phyloP scores from a whole-genome alignment of 2,888 invertebrate species.

The Epistrophella euchroma region DNA sequence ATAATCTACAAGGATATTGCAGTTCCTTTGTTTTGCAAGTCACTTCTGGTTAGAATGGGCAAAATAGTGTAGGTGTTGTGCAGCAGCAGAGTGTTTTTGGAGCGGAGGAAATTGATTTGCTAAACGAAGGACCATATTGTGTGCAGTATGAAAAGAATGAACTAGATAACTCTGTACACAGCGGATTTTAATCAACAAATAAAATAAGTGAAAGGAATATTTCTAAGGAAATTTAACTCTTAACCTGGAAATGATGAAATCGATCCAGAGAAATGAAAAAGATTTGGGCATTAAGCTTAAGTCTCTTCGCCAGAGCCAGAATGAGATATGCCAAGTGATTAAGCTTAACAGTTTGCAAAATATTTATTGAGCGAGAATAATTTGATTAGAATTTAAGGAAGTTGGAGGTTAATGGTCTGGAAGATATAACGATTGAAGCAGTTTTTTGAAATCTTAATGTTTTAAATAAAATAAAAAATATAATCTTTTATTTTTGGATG shows the following conservation, averaged over 20 bases:
- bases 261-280: background rate
- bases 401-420: background rate
- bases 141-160: conserved; percentile 1
- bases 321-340: conserved; percentile 12
- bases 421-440: background rate
- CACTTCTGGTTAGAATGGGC: conserved; percentile 49
- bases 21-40: conserved; percentile 63
- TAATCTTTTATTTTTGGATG: background rate
- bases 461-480: background rate
- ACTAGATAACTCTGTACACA: background rate
- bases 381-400: background rate
- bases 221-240: background rate
- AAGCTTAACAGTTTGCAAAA: conserved; percentile 7
- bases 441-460: background rate
- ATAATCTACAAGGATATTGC: conserved; percentile 69
- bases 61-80: conserved; percentile 15
- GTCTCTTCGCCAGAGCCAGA: background rate
- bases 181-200: conserved; percentile 17
- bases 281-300: background rate
- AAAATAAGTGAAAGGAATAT: background rate
- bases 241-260: conserved; percentile 15
- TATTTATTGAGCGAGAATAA: background rate
- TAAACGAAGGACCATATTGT: conserved; percentile 14
- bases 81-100: background rate
- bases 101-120: conserved; percentile 59